phyloP scores from a whole-genome alignment of 2,888 invertebrate genomes.

The Dastarcus helophoroides region DNA sequence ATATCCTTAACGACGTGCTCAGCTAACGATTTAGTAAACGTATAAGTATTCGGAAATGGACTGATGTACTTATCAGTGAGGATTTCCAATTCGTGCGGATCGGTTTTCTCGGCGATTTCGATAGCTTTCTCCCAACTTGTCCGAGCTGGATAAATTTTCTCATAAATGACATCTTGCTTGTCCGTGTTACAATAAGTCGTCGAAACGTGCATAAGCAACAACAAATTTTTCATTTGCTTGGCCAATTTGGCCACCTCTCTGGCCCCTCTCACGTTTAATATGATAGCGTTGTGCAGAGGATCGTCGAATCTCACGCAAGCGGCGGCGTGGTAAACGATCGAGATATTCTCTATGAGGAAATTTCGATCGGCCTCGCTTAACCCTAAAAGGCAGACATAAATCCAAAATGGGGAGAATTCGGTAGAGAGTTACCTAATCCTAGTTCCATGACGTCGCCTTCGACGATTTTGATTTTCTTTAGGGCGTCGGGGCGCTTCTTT shows the following conservation, averaged over 20 bases:
- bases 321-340: slow-evolving; percentile 65
- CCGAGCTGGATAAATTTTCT: slow-evolving; percentile 59
- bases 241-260: slow-evolving; percentile 51
- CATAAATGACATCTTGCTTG: slow-evolving; percentile 56
- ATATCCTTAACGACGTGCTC: slow-evolving; percentile 65
- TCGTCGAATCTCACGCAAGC: slow-evolving; percentile 81
- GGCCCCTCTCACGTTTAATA: slow-evolving; percentile 54
- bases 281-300: slow-evolving; percentile 50
- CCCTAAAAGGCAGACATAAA: too few relatives aligned
- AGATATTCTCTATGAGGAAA: slow-evolving; percentile 46
- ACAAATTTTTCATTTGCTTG: slow-evolving; percentile 39
- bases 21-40: slow-evolving; percentile 78
- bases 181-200: slow-evolving; percentile 82
- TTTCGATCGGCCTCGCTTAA: slow-evolving; percentile 40
- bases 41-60: slow-evolving; percentile 79
- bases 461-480: slow-evolving; percentile 53
- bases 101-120: slow-evolving; percentile 49
- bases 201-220: slow-evolving; percentile 68
- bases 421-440: too few relatives aligned
- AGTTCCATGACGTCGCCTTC: slow-evolving; percentile 47
- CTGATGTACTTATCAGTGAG: slow-evolving; percentile 50
- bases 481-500: slow-evolving; percentile 41
- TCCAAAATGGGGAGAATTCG: too few relatives aligned
- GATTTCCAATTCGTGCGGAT: slow-evolving; percentile 43
- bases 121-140: slow-evolving; percentile 60